phyloP scores from a whole-genome alignment of 2,113 vertebrate species.

The Calyptomena viridis region DNA sequence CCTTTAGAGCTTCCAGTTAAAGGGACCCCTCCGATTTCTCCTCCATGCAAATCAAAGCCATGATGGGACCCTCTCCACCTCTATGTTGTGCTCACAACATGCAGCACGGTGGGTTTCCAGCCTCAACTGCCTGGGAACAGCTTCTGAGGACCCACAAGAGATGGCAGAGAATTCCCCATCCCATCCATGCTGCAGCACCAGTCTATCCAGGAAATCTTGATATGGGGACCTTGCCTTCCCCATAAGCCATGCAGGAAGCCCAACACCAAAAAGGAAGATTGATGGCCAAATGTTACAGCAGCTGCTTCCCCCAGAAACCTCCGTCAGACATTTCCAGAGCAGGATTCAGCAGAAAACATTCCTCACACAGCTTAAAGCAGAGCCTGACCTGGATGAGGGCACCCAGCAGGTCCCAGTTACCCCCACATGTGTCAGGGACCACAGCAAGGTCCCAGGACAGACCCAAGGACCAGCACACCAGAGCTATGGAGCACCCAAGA shows the following conservation, averaged over 20 bases:
- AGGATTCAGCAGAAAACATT: not conserved
- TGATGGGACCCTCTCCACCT: not conserved
- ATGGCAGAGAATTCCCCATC: not conserved
- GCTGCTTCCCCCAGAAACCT: not conserved
- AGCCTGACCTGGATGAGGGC: not conserved
- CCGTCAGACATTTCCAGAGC: not conserved
- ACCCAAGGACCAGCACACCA: not conserved
- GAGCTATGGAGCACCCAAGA: fast-evolving
- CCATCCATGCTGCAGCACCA: not conserved
- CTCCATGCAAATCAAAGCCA: fast-evolving
- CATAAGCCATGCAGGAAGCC: fast-evolving
- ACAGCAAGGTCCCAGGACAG: not conserved
- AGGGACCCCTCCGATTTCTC: not conserved
- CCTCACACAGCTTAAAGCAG: not conserved
- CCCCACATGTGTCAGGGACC: not conserved
- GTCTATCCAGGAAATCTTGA: fast-evolving
- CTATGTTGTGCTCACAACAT: fast-evolving
- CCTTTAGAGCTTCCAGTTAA: not conserved
- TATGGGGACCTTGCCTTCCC: not conserved
- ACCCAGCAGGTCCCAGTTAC: not conserved
- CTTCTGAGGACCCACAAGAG: not conserved
- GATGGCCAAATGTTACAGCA: not conserved
- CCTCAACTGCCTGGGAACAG: not conserved
- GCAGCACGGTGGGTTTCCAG: not conserved
- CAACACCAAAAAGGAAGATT: not conserved